Conservation (phyloP, 2,113 vertebrate genomes). For the Todiramphus chloris region DNA sequence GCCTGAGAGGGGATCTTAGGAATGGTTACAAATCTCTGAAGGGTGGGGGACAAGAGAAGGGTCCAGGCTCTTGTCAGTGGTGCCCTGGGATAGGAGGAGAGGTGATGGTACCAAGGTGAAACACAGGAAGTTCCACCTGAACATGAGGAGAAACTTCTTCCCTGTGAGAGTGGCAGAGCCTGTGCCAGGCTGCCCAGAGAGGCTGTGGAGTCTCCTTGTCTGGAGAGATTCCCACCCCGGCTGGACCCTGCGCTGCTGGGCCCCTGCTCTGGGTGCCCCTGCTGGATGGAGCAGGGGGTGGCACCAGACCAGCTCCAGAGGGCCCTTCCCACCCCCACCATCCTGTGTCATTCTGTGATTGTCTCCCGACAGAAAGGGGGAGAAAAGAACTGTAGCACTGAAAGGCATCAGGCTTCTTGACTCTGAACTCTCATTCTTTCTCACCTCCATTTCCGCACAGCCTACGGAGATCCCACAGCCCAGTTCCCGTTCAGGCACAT, state of each 20-base stretch:
- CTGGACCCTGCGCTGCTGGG: no score
- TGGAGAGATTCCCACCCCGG: no score
- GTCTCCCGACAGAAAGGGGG: fast-evolving
- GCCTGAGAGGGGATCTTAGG: no score
- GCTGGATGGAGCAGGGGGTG: background rate
- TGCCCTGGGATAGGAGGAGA: no score
- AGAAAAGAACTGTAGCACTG: background rate
- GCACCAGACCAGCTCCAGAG: background rate
- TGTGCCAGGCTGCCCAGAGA: background rate
- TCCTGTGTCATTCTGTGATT: background rate
- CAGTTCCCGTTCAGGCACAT: fast-evolving
- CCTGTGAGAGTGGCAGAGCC: background rate
- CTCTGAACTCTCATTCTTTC: background rate
- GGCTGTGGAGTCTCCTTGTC: background rate
- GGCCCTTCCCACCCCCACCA: background rate
- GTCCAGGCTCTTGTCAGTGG: no score
- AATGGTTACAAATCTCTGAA: no score
- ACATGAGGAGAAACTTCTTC: no score
- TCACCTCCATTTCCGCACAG: fast-evolving
- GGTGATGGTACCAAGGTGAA: no score
- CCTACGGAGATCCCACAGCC: fast-evolving
- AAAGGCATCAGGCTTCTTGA: background rate
- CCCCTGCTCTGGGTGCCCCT: background rate
- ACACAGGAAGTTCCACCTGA: no score
- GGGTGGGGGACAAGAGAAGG: no score